Conservation (phyloP, 2,113 vertebrate species). For the Calonectris borealis region DNA sequence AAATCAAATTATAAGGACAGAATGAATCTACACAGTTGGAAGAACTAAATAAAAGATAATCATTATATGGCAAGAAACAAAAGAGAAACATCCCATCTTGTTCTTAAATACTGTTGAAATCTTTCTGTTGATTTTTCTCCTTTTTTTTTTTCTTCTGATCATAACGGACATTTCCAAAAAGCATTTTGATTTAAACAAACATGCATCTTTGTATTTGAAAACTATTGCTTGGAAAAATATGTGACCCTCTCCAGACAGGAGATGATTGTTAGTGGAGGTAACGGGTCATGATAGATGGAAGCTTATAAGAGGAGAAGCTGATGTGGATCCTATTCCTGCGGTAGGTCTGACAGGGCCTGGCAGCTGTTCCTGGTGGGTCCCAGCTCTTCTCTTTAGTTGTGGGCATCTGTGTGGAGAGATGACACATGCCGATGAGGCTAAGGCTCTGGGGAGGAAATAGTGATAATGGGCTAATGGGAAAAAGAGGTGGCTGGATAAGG, state of each 20-base stretch:
- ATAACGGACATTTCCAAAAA: neutral
- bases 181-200: neutral
- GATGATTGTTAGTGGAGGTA: neutral
- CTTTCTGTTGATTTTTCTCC: neutral
- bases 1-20: neutral
- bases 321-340: neutral
- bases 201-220: neutral
- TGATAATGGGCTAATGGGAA: neutral
- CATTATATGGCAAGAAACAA: neutral
- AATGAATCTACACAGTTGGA: neutral
- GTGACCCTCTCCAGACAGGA: neutral
- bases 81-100: neutral
- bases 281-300: fast-evolving
- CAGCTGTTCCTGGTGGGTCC: neutral
- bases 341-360: neutral
- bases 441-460: neutral
- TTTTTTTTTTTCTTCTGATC: neutral
- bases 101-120: neutral
- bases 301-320: neutral
- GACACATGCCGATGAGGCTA: neutral
- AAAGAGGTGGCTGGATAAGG: neutral
- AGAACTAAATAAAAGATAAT: neutral
- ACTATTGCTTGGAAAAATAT: neutral
- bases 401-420: neutral
- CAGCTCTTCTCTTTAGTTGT: neutral